These are phyloP conservation scores for Campylomormyrus tamandua DNA, from an alignment of 2,113 vertebrate genomes.

Conservation along the genomic window DNA sequence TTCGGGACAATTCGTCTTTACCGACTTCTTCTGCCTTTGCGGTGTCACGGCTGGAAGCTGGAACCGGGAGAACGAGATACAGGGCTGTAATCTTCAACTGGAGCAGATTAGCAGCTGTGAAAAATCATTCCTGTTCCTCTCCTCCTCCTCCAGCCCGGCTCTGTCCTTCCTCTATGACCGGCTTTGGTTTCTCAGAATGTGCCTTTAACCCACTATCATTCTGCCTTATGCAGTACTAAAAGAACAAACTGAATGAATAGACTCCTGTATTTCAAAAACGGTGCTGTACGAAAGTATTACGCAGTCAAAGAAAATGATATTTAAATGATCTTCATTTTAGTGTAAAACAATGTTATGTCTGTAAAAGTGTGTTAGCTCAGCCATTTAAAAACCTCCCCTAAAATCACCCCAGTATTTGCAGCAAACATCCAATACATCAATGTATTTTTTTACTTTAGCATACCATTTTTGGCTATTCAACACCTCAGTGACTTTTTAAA, in stretches of 20 bases:
- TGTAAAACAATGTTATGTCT: not conserved
- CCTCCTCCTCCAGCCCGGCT: not conserved
- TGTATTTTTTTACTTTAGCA: not conserved
- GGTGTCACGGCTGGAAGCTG: not conserved
- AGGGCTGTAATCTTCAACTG: not conserved
- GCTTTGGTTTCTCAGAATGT: not conserved
- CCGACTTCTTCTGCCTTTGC: no score
- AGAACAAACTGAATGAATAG: not conserved
- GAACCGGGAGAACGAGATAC: not conserved
- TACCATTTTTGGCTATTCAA: not conserved
- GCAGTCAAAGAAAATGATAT: not conserved
- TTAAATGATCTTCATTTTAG: not conserved
- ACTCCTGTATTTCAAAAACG: not conserved
- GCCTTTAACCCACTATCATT: not conserved
- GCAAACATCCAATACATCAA: not conserved
- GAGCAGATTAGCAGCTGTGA: not conserved
- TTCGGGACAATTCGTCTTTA: not conserved
- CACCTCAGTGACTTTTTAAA: not conserved
- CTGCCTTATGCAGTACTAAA: not conserved
- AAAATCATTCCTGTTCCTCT: not conserved
- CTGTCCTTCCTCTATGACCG: not conserved
- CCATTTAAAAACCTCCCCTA: not conserved
- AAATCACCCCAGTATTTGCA: not conserved
- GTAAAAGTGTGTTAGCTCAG: not conserved
- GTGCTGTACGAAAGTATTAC: not conserved